Conservation (phyloP, 2,888 invertebrate species). For the Dolichopus griseipennis region DNA sequence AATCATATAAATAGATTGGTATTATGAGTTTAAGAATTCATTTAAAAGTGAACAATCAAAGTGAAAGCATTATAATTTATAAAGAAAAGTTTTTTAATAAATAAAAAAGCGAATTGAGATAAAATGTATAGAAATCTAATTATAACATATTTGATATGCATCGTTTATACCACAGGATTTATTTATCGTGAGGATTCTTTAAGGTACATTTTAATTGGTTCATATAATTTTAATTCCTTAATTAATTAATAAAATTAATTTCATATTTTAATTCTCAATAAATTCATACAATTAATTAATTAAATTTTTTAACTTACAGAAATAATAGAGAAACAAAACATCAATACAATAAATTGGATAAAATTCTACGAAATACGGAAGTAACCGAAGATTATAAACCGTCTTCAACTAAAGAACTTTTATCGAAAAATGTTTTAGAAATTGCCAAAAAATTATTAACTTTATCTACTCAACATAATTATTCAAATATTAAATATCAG, state of each 20-base stretch:
- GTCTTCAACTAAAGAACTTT: background rate
- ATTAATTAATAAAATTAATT: background rate
- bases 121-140: background rate
- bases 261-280: too few species aligned
- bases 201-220: background rate
- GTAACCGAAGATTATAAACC: too few species aligned
- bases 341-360: background rate
- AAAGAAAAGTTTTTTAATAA: too few species aligned
- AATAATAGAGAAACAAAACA: background rate
- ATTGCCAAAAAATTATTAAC: background rate
- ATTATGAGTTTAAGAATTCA: background rate
- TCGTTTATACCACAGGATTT: background rate
- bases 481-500: conserved; percentile 27
- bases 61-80: background rate
- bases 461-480: background rate
- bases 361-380: background rate
- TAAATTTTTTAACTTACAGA: background rate
- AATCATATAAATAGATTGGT: background rate
- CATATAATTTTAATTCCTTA: too few species aligned
- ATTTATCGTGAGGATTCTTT: background rate
- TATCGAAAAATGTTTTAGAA: background rate
- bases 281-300: background rate
- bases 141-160: background rate
- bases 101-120: background rate
- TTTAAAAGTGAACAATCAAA: background rate